phyloP scores from a whole-genome alignment of 2,888 invertebrate species.

The Lepetodrilus schrolli region DNA sequence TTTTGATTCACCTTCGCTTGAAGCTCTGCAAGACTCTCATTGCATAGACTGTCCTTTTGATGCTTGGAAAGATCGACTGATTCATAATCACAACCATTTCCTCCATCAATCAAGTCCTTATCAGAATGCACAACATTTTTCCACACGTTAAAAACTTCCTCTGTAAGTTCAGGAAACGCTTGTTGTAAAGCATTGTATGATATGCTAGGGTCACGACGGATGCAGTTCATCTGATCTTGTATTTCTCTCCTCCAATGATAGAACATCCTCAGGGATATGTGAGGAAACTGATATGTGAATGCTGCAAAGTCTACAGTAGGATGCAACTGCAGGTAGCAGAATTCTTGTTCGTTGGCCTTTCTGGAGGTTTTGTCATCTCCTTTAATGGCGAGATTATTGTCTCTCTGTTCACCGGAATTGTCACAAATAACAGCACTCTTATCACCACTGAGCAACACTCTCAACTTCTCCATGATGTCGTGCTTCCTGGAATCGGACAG shows the following conservation, averaged over 20 bases:
- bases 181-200: conserved; percentile 36
- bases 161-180: conserved; percentile 42
- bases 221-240: conserved; percentile 38
- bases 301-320: conserved; percentile 40
- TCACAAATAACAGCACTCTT: neutral
- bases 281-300: conserved; percentile 39
- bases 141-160: conserved; percentile 44
- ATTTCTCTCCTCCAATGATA: conserved; percentile 48
- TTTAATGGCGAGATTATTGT: neutral
- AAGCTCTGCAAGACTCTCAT: neutral
- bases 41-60: neutral
- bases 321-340: conserved; percentile 39
- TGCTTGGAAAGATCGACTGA: neutral
- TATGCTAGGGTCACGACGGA: conserved; percentile 38
- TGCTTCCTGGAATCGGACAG: neutral
- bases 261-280: conserved; percentile 42
- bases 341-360: conserved; percentile 43
- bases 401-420: neutral
- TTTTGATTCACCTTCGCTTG: neutral
- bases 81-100: neutral
- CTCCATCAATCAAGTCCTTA: neutral
- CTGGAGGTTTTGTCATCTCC: conserved; percentile 11
- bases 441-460: neutral
- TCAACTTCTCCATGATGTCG: neutral
- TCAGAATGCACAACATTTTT: conserved; percentile 25